A percentile compares a stretch with the other conserved stretches of the same genome.
Evolutionary conservation across 2,113 vertebrate species (phyloP).

Genomic region (Dasypus novemcinctus): DNA sequence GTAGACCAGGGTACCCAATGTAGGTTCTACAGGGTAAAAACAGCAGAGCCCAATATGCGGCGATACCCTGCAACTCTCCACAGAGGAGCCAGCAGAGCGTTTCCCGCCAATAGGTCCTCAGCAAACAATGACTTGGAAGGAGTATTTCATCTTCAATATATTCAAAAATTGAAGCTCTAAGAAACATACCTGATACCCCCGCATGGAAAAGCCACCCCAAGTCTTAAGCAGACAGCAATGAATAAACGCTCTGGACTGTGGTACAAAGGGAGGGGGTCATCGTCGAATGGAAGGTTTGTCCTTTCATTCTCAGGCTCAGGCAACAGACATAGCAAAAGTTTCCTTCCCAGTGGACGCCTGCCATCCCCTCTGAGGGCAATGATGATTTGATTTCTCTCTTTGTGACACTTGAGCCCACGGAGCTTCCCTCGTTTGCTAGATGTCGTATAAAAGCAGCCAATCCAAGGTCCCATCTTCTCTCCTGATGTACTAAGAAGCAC

Average conservation of each 20-base stretch:
- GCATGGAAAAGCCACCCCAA: neutral
- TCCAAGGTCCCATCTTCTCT: neutral
- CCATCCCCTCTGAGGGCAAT: neutral
- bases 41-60: neutral
- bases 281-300: neutral
- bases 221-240: neutral
- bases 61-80: no score
- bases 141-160: neutral
- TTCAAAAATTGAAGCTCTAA: neutral
- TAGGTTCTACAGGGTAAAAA: neutral
- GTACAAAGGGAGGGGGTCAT: neutral
- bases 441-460: neutral
- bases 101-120: neutral
- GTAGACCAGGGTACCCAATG: no score
- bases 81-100: neutral
- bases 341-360: neutral
- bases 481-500: neutral
- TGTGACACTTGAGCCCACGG: neutral
- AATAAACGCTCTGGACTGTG: neutral
- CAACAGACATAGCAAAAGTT: neutral
- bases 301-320: neutral
- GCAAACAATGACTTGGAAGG: neutral
- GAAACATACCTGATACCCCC: neutral
- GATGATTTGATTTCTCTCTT: neutral
- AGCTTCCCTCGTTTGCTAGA: neutral